Percentiles rank a stretch among this genome's conserved stretches.
These are phyloP conservation scores for Pangasius macronema DNA, from an alignment of 2,797 vertebrate species.

Conservation along the genomic window DNA sequence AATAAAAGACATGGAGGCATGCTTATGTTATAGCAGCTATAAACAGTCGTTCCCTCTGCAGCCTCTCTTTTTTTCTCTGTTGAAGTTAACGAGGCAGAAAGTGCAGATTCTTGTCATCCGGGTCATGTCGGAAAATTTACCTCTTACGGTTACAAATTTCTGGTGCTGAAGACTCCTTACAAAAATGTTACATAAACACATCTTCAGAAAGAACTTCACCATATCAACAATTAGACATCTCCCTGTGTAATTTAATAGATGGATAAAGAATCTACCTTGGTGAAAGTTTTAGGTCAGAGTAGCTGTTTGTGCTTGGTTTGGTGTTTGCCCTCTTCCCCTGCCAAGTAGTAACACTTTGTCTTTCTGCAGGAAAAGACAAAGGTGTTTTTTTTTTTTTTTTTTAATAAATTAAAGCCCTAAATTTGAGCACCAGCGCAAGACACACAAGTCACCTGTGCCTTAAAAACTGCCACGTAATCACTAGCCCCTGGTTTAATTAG, in stretches of 20 bases:
- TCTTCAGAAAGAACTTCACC: neutral
- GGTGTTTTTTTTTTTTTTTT: neutral
- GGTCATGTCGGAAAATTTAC: neutral
- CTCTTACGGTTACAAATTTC: neutral
- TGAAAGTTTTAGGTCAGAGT: neutral
- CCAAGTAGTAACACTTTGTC: constrained; percentile 38
- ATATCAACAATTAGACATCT: neutral
- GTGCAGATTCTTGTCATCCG: neutral
- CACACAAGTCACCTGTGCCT: constrained; percentile 53
- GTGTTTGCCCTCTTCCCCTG: neutral
- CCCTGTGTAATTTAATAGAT: neutral
- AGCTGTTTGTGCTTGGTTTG: neutral
- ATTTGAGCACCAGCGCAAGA: constrained; percentile 20
- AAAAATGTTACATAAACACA: neutral
- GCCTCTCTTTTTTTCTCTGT: neutral
- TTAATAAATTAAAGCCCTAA: constrained; percentile 36
- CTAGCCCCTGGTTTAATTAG: constrained; percentile 51
- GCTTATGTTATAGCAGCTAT: neutral
- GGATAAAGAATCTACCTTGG: constrained; percentile 1
- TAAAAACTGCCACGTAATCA: constrained; percentile 55
- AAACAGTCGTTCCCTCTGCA: neutral
- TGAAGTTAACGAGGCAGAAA: neutral
- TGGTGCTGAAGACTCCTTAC: neutral
- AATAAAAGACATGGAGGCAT: neutral
- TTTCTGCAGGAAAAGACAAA: constrained; percentile 31